These are phyloP conservation scores for Aselliscus stoliczkanus DNA, from an alignment of 2,797 vertebrate species.

Conservation along the genomic window DNA sequence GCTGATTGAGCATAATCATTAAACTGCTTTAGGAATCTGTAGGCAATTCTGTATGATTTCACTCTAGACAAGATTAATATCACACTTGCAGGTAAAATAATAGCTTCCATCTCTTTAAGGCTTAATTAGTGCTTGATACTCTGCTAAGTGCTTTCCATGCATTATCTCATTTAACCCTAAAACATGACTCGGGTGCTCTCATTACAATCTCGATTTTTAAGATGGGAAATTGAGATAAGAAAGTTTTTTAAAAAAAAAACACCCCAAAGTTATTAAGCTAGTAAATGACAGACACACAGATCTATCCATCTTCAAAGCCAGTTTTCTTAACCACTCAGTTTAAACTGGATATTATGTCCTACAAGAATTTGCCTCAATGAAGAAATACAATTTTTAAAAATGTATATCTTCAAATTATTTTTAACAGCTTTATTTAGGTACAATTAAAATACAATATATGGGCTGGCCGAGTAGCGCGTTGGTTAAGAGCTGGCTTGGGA, in stretches of 20 bases:
- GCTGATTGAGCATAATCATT: neutral
- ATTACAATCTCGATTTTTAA: neutral
- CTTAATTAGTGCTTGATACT: neutral
- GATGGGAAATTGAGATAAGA: neutral
- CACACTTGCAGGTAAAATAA: neutral
- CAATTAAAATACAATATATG: no score
- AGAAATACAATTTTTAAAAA: neutral
- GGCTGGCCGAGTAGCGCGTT: no score
- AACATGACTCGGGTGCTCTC: neutral
- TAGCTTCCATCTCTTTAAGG: neutral
- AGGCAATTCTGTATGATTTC: slow-evolving; percentile 7
- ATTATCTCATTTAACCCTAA: neutral
- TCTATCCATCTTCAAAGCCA: neutral
- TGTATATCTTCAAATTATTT: neutral
- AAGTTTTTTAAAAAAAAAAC: neutral
- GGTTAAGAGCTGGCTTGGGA: no score
- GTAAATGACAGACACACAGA: neutral
- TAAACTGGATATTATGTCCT: neutral
- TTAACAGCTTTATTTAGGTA: neutral
- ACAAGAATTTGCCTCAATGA: neutral
- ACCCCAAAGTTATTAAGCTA: neutral
- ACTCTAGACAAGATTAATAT: slow-evolving; percentile 2
- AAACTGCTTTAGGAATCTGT: neutral
- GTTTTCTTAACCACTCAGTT: neutral
- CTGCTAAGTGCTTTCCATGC: neutral